These are phyloP conservation scores for Trididemnum clinides DNA, from an alignment of 23 tunicate genomes.

Conservation along the genomic window DNA sequence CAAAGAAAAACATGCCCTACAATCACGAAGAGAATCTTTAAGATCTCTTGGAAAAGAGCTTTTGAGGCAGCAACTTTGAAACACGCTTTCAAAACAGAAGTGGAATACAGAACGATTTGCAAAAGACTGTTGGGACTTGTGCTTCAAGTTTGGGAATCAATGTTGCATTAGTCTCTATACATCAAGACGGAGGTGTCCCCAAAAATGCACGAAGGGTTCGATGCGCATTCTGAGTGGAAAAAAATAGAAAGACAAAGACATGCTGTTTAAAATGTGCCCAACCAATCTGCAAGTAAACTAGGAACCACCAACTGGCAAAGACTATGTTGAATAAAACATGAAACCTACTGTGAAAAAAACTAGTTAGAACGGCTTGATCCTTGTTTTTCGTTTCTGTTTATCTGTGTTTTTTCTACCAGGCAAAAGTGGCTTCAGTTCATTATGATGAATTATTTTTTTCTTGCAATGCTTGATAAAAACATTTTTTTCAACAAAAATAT, in stretches of 20 bases:
- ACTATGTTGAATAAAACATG: background rate
- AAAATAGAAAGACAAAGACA: background rate
- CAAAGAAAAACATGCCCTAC: background rate
- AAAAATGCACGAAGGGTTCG: background rate
- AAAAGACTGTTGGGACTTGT: background rate
- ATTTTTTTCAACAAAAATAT: too few relatives aligned
- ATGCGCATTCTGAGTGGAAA: background rate
- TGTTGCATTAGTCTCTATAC: too few relatives aligned
- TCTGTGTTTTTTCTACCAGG: background rate
- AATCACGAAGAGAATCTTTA: background rate
- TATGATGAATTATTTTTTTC: background rate
- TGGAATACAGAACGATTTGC: background rate
- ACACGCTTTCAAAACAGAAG: background rate
- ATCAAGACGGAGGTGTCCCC: background rate
- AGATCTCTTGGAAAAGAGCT: background rate
- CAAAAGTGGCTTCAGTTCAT: background rate
- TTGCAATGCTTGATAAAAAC: background rate
- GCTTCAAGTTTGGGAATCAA: background rate
- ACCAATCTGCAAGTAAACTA: conserved; percentile 9
- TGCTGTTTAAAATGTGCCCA: background rate
- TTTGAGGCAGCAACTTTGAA: conserved; percentile 3
- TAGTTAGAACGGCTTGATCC: background rate
- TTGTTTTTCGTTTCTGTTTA: background rate
- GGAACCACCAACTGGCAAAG: conserved; percentile 3
- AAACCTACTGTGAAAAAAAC: background rate